Conservation (phyloP, 2,888 invertebrate genomes). For the Ischnura elegans region DNA sequence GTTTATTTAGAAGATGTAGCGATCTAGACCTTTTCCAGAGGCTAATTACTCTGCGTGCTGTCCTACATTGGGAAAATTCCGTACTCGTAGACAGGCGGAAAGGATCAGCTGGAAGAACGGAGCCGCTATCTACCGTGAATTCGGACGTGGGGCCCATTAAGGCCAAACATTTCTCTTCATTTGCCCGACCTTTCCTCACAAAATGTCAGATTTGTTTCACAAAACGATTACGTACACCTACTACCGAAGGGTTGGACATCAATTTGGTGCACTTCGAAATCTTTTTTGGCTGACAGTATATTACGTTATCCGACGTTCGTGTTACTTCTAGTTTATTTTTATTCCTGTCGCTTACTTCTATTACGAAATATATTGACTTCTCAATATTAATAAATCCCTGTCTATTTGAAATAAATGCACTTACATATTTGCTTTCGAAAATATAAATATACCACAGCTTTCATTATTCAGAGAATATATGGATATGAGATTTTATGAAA, state of each 20-base stretch:
- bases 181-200: neutral
- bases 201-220: neutral
- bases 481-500: no score
- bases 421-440: no score
- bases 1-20: neutral
- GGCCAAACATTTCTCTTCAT: neutral
- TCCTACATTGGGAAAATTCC: neutral
- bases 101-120: neutral
- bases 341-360: no score
- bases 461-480: no score
- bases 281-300: no score
- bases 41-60: neutral
- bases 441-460: no score
- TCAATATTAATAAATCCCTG: no score
- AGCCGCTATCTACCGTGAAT: neutral
- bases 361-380: no score
- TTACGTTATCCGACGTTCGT: no score
- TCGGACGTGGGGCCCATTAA: neutral
- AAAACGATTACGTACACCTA: neutral
- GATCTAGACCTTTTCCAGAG: neutral
- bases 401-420: no score
- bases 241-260: neutral
- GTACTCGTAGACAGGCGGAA: neutral
- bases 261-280: neutral
- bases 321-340: no score